phyloP scores from a whole-genome alignment of 1,140 invertebrate genomes.

The Drosophila pectinifera region DNA sequence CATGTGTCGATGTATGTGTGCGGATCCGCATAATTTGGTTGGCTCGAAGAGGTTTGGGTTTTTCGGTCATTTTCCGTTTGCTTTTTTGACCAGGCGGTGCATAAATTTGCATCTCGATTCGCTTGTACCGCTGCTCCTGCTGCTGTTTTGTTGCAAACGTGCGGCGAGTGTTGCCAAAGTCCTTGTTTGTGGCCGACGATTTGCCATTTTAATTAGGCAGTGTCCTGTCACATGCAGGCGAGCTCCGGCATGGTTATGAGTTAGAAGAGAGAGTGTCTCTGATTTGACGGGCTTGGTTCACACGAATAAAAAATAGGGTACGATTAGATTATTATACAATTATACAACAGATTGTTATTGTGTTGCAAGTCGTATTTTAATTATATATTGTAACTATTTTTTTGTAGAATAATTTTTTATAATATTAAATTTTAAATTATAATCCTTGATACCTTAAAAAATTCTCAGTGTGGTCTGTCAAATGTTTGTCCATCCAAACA shows the following conservation, averaged over 20 bases:
- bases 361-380: neutral
- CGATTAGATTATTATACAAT: neutral
- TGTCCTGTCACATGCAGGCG: slow-evolving; percentile 56
- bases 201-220: slow-evolving; percentile 78
- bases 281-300: slow-evolving; percentile 20
- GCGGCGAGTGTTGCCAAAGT: slow-evolving; percentile 29
- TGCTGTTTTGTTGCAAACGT: slow-evolving; percentile 26
- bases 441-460: neutral
- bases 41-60: slow-evolving; percentile 52
- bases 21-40: slow-evolving; percentile 66
- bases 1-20: slow-evolving; percentile 22
- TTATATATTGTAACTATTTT: too few species aligned
- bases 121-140: slow-evolving; percentile 9
- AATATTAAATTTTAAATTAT: too few species aligned
- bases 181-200: slow-evolving; percentile 55
- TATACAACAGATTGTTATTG: too few species aligned
- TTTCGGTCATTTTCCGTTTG: slow-evolving; percentile 50
- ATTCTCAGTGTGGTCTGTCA: neutral
- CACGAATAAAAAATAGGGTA: neutral
- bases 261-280: slow-evolving; percentile 15
- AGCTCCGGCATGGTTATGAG: slow-evolving; percentile 44
- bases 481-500: slow-evolving; percentile 14
- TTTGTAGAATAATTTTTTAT: neutral
- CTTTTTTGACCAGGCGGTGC: slow-evolving; percentile 55
- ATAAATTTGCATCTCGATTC: slow-evolving; percentile 76